Conservation (phyloP, 2,888 invertebrate genomes). For the Mellilla xanthometata region DNA sequence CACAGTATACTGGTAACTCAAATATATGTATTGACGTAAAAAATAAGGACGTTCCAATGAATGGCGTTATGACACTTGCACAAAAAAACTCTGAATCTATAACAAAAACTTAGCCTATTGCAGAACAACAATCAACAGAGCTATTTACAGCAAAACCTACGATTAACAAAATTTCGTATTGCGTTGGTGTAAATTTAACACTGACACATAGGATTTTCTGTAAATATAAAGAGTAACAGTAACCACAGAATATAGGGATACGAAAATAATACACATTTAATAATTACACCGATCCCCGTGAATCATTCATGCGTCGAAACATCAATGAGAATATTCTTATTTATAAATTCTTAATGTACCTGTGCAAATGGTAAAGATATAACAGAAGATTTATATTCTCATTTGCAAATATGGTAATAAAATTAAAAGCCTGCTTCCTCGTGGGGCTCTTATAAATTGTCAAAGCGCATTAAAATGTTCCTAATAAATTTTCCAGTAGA, state of each 20-base stretch:
- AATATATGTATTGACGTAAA: constrained; percentile 28
- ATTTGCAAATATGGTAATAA: too few species aligned
- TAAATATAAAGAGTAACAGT: constrained; percentile 30
- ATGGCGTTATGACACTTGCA: constrained; percentile 44
- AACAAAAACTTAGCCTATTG: constrained; percentile 24
- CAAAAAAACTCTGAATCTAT: constrained; percentile 33
- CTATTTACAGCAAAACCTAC: constrained; percentile 23
- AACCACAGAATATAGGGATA: constrained; percentile 15
- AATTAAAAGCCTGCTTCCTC: too few species aligned
- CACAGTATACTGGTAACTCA: constrained; percentile 26
- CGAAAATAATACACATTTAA: constrained; percentile 3
- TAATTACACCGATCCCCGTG: constrained; percentile 45
- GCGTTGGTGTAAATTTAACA: too few species aligned
- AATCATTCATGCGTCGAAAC: constrained; percentile 40
- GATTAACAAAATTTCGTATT: background rate
- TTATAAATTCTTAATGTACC: too few species aligned
- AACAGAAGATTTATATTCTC: too few species aligned
- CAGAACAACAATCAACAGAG: constrained; percentile 15
- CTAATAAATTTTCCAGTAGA: too few species aligned
- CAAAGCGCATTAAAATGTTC: too few species aligned
- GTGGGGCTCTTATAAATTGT: too few species aligned
- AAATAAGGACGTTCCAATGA: constrained; percentile 40
- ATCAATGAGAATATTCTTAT: background rate
- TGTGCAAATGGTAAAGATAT: too few species aligned
- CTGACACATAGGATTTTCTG: constrained; percentile 19